A percentile compares a stretch with the other conserved stretches of the same genome.
phyloP scores from a whole-genome alignment of 2,888 invertebrate genomes.

The Octonoba sinensis region DNA sequence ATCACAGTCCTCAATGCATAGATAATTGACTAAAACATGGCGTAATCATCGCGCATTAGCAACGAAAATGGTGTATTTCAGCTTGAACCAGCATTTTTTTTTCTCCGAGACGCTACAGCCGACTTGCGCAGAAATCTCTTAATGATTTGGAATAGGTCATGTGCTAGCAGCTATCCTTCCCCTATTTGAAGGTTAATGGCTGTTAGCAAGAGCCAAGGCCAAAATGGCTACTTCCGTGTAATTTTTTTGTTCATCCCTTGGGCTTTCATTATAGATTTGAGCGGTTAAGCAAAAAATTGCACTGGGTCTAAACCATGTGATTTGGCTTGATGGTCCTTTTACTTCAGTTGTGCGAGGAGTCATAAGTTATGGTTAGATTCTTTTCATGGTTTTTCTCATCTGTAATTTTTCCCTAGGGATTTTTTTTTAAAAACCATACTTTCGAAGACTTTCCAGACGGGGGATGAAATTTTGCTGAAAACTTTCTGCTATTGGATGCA shows the following conservation, averaged over 20 bases:
- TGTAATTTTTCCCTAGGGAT: neutral
- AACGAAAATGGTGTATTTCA: constrained; percentile 5
- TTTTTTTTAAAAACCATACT: too few species aligned
- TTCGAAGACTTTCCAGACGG: too few species aligned
- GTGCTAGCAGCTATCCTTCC: too few species aligned
- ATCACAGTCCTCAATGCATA: constrained; percentile 25
- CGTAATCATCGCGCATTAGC: constrained; percentile 52
- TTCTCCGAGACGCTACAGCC: neutral
- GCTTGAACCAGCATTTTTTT: neutral
- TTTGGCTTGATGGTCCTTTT: neutral
- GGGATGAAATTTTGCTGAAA: too few species aligned
- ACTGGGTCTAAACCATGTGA: neutral
- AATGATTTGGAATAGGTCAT: too few species aligned
- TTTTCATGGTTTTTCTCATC: neutral
- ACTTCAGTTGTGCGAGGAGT: neutral
- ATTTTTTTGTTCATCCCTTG: constrained; percentile 7
- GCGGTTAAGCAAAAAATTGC: constrained; percentile 1
- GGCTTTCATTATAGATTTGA: constrained; percentile 9
- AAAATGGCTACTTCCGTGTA: constrained; percentile 42
- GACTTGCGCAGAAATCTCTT: too few species aligned
- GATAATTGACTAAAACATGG: constrained; percentile 52
- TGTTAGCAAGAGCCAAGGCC: constrained; percentile 23
- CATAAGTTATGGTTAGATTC: constrained; percentile 6
- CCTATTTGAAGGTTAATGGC: constrained; percentile 41
- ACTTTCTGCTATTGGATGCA: too few species aligned